Conservation (phyloP, 2,113 vertebrate genomes). For the Upupa epops region DNA sequence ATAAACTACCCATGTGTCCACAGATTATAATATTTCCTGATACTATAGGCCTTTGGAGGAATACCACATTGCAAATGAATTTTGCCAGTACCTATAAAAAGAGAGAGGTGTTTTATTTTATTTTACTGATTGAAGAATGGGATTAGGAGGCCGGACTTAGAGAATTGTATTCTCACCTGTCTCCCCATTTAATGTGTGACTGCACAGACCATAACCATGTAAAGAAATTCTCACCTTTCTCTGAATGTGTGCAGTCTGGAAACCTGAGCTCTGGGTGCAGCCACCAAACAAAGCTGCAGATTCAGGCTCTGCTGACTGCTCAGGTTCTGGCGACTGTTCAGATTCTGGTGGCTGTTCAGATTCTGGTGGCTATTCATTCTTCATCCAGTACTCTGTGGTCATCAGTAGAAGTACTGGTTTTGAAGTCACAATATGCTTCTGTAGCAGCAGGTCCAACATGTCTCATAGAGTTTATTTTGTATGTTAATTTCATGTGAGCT, state of each 20-base stretch:
- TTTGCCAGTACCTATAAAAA: neutral
- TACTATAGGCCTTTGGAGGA: neutral
- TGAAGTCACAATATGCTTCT: slow-evolving; percentile 17
- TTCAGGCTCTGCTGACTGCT: neutral
- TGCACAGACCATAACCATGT: neutral
- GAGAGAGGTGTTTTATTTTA: neutral
- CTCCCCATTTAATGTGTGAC: neutral
- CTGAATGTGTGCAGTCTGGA: neutral
- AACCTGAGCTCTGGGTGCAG: rapidly evolving
- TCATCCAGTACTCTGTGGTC: neutral
- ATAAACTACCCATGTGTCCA: neutral
- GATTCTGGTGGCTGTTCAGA: neutral
- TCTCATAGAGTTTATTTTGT: neutral
- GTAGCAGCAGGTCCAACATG: neutral
- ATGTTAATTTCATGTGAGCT: slow-evolving; percentile 35
- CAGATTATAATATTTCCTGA: slow-evolving; percentile 21
- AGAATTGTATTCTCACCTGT: neutral
- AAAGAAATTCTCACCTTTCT: neutral
- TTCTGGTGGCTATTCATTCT: neutral
- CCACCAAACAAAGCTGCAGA: neutral
- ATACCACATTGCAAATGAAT: neutral
- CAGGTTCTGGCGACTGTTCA: neutral
- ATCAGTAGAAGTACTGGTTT: neutral
- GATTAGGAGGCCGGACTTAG: neutral
- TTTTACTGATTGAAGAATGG: neutral